These are phyloP conservation scores for Rallus limicola DNA, from an alignment of 2,113 vertebrate genomes.

Conservation along the genomic window DNA sequence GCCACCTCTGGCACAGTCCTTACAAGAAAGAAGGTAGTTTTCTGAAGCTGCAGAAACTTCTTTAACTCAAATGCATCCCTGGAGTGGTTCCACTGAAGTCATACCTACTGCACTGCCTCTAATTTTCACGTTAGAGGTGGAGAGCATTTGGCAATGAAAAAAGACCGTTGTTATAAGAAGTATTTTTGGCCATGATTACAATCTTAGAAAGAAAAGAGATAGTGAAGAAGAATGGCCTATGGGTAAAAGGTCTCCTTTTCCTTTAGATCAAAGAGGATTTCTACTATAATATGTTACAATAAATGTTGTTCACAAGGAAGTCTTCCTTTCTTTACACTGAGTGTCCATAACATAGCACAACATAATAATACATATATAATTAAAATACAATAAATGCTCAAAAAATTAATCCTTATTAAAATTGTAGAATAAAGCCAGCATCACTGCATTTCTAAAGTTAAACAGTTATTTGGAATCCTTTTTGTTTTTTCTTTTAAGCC, in stretches of 20 bases:
- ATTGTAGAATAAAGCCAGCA: constrained; percentile 5
- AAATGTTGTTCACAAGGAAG: constrained; percentile 13
- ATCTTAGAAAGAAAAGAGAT: constrained; percentile 9
- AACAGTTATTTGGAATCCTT: constrained; percentile 39
- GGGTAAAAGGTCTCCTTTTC: constrained; percentile 25
- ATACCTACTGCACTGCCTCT: not conserved
- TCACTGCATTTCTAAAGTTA: constrained; percentile 47
- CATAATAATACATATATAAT: not conserved
- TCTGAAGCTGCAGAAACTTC: constrained; percentile 38
- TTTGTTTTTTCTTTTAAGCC: not conserved
- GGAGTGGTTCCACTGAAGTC: rapidly evolving
- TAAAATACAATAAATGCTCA: constrained; percentile 32
- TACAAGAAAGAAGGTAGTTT: constrained; percentile 8
- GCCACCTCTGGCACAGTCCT: not conserved
- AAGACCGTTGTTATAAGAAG: constrained; percentile 6
- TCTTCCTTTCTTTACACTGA: constrained; percentile 13
- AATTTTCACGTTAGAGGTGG: constrained; percentile 59
- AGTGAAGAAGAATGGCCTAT: constrained; percentile 60
- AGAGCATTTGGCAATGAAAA: constrained; percentile 19
- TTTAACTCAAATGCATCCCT: constrained; percentile 30
- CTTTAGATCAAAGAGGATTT: constrained; percentile 4
- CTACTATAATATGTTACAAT: constrained; percentile 19
- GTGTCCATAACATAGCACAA: not conserved
- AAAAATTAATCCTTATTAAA: constrained; percentile 43
- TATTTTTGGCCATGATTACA: constrained; percentile 17